Base-by-base conservation (phyloP, 2,797 vertebrate species). In the Myiothlypis coronata region DNA sequence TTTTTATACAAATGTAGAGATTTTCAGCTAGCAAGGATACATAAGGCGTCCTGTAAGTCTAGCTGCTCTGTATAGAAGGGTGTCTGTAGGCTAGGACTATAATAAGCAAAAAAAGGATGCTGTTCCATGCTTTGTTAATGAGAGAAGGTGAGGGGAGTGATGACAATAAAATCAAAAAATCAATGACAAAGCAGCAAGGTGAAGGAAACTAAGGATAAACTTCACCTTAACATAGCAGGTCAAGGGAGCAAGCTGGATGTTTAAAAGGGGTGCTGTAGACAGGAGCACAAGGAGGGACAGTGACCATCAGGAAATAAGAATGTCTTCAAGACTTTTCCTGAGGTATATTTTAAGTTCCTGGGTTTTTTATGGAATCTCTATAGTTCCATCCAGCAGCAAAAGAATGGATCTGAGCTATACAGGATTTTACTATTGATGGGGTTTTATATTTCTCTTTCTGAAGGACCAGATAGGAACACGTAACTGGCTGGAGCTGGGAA, bases 371-470 rank as follows among this genome's bases (percentile, higher is more conserved):
- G 34, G 6, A n/a, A 23, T 60, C 13, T 37, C 17, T 37, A 2
- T 27, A 30, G n/a, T 63, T 90, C 35, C 23, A 60, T 28, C 8
- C 23, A 60, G 35, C 55, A 69, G 23, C 35, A 76, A 82, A 72
- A 67, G 5, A 82, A 68, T 34, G 3, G 22, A 35, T 69, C 47
- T 72, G 19, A 55, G 44, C 24, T 56, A 13, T 7, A 11, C 5
- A 52, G 6, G 24, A 64, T 47, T 74, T 64, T 41, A n/a, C 3
- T 41, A 3, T 2, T 69, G 39, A 26, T 56, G 27, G 0, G 0
- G n/a, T 27, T 83, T 34, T 50, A 6, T 39, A 50, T 80, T 50
- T 43, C 28, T 35, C 52, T 74, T 21, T 68, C 24, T 56, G 6
- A 57, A 77, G 43, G 14, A 32, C 14, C 37, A 56, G 8, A 26